Evolutionary conservation across 2,888 invertebrate species (phyloP).

Genomic region (Neoascia interrupta): DNA sequence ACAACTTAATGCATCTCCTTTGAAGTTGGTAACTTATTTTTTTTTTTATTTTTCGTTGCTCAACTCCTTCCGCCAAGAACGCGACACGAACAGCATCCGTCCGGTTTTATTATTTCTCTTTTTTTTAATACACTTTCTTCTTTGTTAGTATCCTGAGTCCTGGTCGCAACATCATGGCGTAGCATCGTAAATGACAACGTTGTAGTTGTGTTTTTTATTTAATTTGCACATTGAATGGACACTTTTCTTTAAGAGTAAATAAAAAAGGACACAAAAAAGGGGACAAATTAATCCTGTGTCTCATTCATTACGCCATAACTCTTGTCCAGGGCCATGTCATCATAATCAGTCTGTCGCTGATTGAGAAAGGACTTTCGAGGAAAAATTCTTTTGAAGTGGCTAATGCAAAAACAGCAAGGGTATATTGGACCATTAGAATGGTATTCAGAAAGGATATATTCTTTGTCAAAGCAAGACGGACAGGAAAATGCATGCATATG

Average conservation of each 20-base stretch:
- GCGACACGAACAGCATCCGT: conserved; percentile 38
- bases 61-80: background rate
- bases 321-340: conserved; percentile 48
- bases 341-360: conserved; percentile 62
- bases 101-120: conserved; percentile 25
- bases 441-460: background rate
- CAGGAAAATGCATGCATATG: too few species aligned
- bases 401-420: conserved; percentile 6
- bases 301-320: conserved; percentile 57
- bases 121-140: conserved; percentile 36
- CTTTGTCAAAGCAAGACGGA: background rate
- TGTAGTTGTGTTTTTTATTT: conserved; percentile 50
- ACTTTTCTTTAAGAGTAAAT: conserved; percentile 45
- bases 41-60: background rate
- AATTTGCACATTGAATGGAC: conserved; percentile 64
- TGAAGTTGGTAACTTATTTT: conserved; percentile 48
- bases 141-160: background rate
- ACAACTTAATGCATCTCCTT: conserved; percentile 60
- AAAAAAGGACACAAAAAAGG: conserved; percentile 7
- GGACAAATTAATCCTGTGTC: conserved; percentile 63
- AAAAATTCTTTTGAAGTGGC: conserved; percentile 27
- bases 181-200: conserved; percentile 21
- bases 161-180: background rate
- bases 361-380: conserved; percentile 39
- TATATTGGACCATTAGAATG: conserved; percentile 32